Base-by-base conservation (phyloP, 2,113 vertebrate species). In the Odocoileus hemionus region DNA sequence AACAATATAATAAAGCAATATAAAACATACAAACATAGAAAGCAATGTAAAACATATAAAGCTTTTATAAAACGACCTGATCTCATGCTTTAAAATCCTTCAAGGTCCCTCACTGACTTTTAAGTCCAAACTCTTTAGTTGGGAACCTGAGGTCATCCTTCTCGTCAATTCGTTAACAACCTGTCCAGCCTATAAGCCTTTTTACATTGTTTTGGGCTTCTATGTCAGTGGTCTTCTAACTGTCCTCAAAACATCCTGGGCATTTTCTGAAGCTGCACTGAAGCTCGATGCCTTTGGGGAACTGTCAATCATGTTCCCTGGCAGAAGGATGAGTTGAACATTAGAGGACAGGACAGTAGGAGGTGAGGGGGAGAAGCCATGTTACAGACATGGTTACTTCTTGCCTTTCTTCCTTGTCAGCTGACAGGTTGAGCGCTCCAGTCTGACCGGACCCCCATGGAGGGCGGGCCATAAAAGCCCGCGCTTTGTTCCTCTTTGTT, bases 101-200 rank as follows among this genome's bases (percentile, higher is more conserved):
- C 45, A 64, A 45, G 36, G 23, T 16, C 58, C 23, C 28, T 28
- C 58, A 58, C 36, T 79, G n/a, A 55, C 47, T 83, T 55, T 3
- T 61, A 45, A 78, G 30, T n/a, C 7, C 54, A 57, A 52, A 33
- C 28, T 43, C 88, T 58, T 86, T 45, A 55, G 39, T 30, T 43
- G 47, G 21, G n/a, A 82, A 39, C 45, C 43, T 28, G 67, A 86
- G 19, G 7, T 43, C 25, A 45, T 21, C 26, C 17, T 86, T 57
- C 0, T 0, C 33, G 6, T 54, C 52, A 57, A 6, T 11, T 52
- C 21, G 0, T 1, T 14, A 26, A 26, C 36, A 17, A 21, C 36
- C 30, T 58, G 39, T 57, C 17, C n/a, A 67, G 30, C 14, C 14
- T 64, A 5, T 3, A 15, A 13, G 30, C 6, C 47, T 76, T 36